Evolutionary conservation across 30 jellyfish, hydroid and myxozoan genomes (phyloP).

Genomic region (Haliclystus octoradiatus): DNA sequence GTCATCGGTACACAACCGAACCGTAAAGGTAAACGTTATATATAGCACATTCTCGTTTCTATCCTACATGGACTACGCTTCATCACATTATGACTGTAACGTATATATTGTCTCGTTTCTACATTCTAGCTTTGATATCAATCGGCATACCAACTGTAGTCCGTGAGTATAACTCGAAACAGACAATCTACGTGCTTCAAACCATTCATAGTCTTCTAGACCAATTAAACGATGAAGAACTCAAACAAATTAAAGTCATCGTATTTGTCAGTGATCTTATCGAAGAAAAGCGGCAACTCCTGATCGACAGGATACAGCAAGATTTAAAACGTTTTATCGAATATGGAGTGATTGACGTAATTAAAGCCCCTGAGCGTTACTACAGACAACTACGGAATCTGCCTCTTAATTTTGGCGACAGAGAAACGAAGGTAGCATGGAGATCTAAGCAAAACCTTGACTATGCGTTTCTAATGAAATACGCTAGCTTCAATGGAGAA

Average conservation of each 20-base stretch:
- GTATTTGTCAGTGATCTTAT: slow-evolving; percentile 43
- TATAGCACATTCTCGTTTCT: no score
- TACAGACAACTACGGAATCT: slow-evolving; percentile 21
- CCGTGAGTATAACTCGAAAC: slow-evolving; percentile 12
- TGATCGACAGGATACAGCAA: no score
- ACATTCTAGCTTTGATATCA: slow-evolving; percentile 24
- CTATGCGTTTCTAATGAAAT: slow-evolving; percentile 45
- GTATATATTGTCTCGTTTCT: background rate
- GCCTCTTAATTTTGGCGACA: slow-evolving; percentile 33
- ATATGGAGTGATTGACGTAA: slow-evolving; percentile 34
- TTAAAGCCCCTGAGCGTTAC: slow-evolving; percentile 42
- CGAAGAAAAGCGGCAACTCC: no score
- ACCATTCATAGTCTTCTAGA: slow-evolving; percentile 14
- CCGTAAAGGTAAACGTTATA: no score
- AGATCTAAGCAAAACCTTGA: slow-evolving; percentile 56
- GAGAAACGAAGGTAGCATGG: slow-evolving; percentile 42
- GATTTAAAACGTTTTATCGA: no score
- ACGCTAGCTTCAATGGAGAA: slow-evolving; percentile 24
- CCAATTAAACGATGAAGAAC: slow-evolving; percentile 13
- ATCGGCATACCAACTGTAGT: slow-evolving; percentile 61
- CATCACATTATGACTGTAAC: no score
- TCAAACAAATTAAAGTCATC: slow-evolving; percentile 11
- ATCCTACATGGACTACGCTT: no score
- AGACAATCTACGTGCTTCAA: slow-evolving; percentile 11
- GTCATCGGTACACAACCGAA: no score